Base-by-base conservation (phyloP, 2,113 vertebrate genomes). In the Cryptomyrus ogoouensis region DNA sequence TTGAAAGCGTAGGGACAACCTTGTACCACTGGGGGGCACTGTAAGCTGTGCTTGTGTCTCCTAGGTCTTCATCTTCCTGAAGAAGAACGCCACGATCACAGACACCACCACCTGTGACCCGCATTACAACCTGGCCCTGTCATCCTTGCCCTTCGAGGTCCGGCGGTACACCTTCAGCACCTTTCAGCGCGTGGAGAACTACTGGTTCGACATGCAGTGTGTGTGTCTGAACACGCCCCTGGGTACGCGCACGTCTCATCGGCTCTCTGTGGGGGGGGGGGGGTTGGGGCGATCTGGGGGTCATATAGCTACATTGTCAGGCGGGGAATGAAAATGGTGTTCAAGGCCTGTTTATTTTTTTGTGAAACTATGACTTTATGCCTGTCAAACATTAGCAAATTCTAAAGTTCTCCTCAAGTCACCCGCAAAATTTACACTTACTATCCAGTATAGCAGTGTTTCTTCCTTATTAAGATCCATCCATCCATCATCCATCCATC, bases 151-250 rank as follows among this genome's bases (percentile, higher is more conserved):
- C 0, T 99, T 99, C 2, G 97, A 99, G 85, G 94, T 93, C 42
- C 97, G 97, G 0, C 91, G 86, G 0, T 99, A 99, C 0, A 91
- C 93, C 0, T 95, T 99, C 66, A 95, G 92, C 90, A 96, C 95
- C 0, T 90, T 95, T 24, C 96, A 97, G 49, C 97, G 98, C 0
- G 95, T 99, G 77, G 97, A 99, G 84, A 97, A 95, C 95, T 99
- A 96, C 94, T 99, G 98, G 98, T 98, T 99, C 31, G 97, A 99
- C 53, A 92, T 99, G 93, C 97, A 99, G 94, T 99, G 97, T 44
- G 97, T 99, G 93, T 99, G 98, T 94, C 97, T 99, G 62, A 99
- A 98, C 10, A 99, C 98, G 6, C 97, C 98, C 0, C 88, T 99
- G 91, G 98, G 98, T 99, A 97, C 42, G 12, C 0, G n/a, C 0